Percentiles rank a stretch among this genome's conserved stretches.
phyloP scores from a whole-genome alignment of 1,140 invertebrate genomes.

The Zophobas morio region DNA sequence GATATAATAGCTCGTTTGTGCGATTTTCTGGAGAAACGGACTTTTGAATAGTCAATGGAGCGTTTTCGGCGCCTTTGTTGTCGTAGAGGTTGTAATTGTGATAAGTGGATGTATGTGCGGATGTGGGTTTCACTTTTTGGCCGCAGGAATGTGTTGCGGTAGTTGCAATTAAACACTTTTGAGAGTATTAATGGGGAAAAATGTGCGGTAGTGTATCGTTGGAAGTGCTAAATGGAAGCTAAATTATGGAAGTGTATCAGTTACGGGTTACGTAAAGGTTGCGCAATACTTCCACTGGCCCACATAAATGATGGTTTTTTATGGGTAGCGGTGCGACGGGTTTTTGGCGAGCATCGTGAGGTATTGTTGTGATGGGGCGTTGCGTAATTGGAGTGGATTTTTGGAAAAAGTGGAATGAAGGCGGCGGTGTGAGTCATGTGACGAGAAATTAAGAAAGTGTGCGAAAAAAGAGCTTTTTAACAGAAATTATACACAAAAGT shows the following conservation, averaged over 20 bases:
- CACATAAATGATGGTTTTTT: not conserved
- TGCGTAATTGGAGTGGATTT: too few relatives aligned
- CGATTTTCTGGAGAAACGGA: too few relatives aligned
- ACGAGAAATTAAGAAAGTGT: too few relatives aligned
- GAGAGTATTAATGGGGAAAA: not conserved
- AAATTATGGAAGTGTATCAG: conserved; percentile 23
- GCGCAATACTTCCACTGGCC: conserved; percentile 1
- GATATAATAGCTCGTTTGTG: not conserved
- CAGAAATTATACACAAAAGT: too few relatives aligned
- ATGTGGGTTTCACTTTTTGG: conserved; percentile 3
- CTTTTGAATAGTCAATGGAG: too few relatives aligned
- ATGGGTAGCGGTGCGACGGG: too few relatives aligned
- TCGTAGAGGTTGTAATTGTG: not conserved
- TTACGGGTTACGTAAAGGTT: not conserved
- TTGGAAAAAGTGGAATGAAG: too few relatives aligned
- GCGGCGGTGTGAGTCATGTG: too few relatives aligned
- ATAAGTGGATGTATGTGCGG: conserved; percentile 1
- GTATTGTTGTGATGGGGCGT: too few relatives aligned
- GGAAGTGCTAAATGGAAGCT: conserved; percentile 9
- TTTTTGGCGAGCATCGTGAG: too few relatives aligned
- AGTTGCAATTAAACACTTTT: not conserved
- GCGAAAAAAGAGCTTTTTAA: too few relatives aligned
- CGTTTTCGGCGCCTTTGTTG: too few relatives aligned
- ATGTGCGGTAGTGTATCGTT: not conserved
- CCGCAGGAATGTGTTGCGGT: conserved; percentile 4